Base-by-base conservation (phyloP, 2,888 invertebrate genomes). In the Hydrotaea cyrtoneurina region DNA sequence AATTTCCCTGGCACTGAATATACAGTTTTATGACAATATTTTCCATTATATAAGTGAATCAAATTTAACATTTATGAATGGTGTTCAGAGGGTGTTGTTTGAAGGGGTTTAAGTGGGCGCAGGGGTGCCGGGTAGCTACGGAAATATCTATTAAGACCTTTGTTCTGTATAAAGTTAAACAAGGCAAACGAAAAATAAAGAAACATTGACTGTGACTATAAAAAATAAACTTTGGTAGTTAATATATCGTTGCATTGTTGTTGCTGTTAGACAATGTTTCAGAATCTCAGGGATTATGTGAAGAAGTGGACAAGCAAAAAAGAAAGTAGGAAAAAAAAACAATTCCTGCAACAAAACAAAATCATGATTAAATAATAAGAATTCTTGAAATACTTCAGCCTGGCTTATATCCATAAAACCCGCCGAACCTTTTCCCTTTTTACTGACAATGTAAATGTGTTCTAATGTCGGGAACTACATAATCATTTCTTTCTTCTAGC, bases 1-100 rank as follows among this genome's bases (percentile, higher is more conserved):
- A 46, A 23, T 46, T 59, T 66, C 50, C 50, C 15, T 5, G 15
- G 50, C 50, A 66, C 43, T 8, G 2, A 11, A 21, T 8, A 62
- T 15, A 15, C 26, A 43, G 69, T 69, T 69, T 69, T 69, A 46
- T 69, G 69, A 69, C 69, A 69, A 69, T 43, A 69, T 46, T 69
- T 69, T 46, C 46, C 69, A 69, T 69, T 69, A 69, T 21, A 31
- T 2, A 69, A 43, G 46, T 46, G 69, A 69, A 69, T 69, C n/a
- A 69, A 69, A 69, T 69, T 46, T 46, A 69, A 23, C 21, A 69
- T 69, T 69, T 69, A 43, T 43, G 13, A 36, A 36, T 2, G n/a
- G 8, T 36, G n/a, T 36, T 59, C 31, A 5, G 50, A n/a, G 31
- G 4, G n/a, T n/a, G 15, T 50, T 7, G 1, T 50, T 50, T 31